These are phyloP conservation scores for Drosophila pseudotakahashii DNA, from an alignment of 2,888 invertebrate species.

Conservation along the genomic window DNA sequence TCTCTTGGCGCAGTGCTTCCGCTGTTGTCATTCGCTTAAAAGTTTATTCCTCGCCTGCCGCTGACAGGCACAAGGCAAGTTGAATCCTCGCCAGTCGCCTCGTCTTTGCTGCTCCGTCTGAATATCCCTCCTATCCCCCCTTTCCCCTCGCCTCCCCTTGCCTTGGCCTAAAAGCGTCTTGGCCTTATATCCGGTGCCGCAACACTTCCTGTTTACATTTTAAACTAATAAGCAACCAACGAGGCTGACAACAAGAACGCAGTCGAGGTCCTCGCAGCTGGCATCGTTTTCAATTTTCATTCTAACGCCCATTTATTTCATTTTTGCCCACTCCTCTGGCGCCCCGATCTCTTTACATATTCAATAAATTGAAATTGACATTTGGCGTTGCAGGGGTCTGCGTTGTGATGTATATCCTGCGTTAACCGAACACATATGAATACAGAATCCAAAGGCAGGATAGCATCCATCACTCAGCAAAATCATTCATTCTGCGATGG, in stretches of 20 bases:
- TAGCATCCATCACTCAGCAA: not conserved
- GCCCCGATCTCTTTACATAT: constrained; percentile 42
- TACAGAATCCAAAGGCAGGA: not conserved
- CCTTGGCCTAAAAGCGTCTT: constrained; percentile 12
- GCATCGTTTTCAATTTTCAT: constrained; percentile 70
- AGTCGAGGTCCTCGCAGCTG: constrained; percentile 21
- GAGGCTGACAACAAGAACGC: constrained; percentile 24
- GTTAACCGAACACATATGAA: constrained; percentile 16
- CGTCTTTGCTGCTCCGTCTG: not conserved
- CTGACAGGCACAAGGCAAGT: constrained; percentile 62
- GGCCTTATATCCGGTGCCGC: constrained; percentile 74
- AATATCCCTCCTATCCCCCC: not conserved
- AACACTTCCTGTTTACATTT: constrained; percentile 75
- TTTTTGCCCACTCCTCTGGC: not conserved
- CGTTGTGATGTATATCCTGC: constrained; percentile 5
- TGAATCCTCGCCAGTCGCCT: constrained; percentile 47
- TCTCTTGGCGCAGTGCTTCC: constrained; percentile 38
- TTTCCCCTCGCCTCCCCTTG: not conserved
- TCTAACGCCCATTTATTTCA: constrained; percentile 49
- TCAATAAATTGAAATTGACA: constrained; percentile 68
- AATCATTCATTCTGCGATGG: not conserved
- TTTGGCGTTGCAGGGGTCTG: constrained; percentile 31
- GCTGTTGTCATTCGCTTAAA: constrained; percentile 54
- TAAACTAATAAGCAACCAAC: constrained; percentile 70
- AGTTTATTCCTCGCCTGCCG: constrained; percentile 57